Evolutionary conservation across 2,797 vertebrate genomes (phyloP).

Genomic region (Syngnathus acus): DNA sequence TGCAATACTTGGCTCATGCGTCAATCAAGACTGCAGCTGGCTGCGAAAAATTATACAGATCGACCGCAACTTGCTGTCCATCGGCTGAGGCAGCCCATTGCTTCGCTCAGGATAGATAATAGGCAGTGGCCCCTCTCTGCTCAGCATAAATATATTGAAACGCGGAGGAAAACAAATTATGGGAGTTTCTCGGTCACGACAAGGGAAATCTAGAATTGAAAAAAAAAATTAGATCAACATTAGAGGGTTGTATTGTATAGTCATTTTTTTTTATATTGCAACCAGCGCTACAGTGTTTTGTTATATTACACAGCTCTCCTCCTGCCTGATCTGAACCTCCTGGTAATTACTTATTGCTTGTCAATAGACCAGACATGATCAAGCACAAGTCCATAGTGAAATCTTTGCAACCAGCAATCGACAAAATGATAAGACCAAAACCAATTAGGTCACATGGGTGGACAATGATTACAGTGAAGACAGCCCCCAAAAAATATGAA

Average conservation of each 20-base stretch:
- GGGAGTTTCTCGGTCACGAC: not conserved
- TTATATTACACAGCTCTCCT: not conserved
- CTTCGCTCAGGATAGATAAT: too few relatives aligned
- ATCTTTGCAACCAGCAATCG: conserved; percentile 10
- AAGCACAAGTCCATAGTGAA: not conserved
- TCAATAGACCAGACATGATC: not conserved
- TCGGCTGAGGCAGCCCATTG: too few relatives aligned
- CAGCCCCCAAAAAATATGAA: conserved; percentile 1
- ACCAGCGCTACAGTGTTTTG: too few relatives aligned
- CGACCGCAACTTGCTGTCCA: too few relatives aligned
- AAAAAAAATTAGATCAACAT: not conserved
- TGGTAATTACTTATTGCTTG: not conserved
- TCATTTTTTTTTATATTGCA: too few relatives aligned
- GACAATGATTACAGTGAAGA: conserved; percentile 12
- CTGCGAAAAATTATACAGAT: not conserved
- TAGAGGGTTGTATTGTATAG: not conserved
- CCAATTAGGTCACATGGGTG: conserved; percentile 19
- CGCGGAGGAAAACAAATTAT: not conserved
- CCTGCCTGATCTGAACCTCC: not conserved
- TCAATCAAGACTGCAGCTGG: not conserved
- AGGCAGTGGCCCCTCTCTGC: not conserved
- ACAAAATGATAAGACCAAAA: conserved; percentile 15
- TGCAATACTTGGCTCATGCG: not conserved
- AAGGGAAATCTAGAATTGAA: not conserved
- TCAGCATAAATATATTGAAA: not conserved